Percentiles rank a stretch among this genome's conserved stretches.
phyloP scores from a whole-genome alignment of 2,888 invertebrate genomes.

The Ochropleura plecta region DNA sequence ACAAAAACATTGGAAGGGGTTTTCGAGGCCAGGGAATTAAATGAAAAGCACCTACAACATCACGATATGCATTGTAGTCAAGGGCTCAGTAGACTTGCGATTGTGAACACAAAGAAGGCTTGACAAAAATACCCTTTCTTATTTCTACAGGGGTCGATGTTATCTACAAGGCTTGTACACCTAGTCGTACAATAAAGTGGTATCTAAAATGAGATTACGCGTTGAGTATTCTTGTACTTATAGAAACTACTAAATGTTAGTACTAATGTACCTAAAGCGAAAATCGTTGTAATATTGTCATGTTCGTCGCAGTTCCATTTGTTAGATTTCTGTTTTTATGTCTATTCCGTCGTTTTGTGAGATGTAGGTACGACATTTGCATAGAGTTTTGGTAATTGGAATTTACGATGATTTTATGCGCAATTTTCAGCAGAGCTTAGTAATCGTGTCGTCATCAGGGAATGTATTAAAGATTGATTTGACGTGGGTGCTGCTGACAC shows the following conservation, averaged over 20 bases:
- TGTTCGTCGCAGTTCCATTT: conserved; percentile 31
- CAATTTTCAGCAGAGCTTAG: conserved; percentile 40
- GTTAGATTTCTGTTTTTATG: conserved; percentile 27
- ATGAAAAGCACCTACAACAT: conserved; percentile 8
- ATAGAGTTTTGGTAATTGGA: conserved; percentile 35
- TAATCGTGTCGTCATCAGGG: conserved; percentile 32
- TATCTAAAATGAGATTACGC: conserved; percentile 38
- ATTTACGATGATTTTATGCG: conserved; percentile 26
- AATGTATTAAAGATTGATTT: conserved; percentile 53
- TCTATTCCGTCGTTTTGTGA: conserved; percentile 17
- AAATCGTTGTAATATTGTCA: conserved; percentile 34
- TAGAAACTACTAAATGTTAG: conserved; percentile 13
- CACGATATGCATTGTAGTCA: conserved; percentile 6
- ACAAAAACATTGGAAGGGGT: neutral
- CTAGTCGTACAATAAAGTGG: conserved; percentile 33
- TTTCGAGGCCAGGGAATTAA: conserved; percentile 25
- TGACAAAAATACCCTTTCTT: conserved; percentile 41
- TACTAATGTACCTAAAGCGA: conserved; percentile 21
- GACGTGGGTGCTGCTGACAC: conserved; percentile 33
- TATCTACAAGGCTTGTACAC: conserved; percentile 39
- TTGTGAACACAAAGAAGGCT: conserved; percentile 27
- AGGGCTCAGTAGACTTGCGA: conserved; percentile 10
- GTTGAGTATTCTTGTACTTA: conserved; percentile 14
- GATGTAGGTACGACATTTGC: conserved; percentile 27
- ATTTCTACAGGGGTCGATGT: conserved; percentile 21